Base-by-base conservation (phyloP, 2,888 invertebrate genomes). In the Ephialtes manifestator region DNA sequence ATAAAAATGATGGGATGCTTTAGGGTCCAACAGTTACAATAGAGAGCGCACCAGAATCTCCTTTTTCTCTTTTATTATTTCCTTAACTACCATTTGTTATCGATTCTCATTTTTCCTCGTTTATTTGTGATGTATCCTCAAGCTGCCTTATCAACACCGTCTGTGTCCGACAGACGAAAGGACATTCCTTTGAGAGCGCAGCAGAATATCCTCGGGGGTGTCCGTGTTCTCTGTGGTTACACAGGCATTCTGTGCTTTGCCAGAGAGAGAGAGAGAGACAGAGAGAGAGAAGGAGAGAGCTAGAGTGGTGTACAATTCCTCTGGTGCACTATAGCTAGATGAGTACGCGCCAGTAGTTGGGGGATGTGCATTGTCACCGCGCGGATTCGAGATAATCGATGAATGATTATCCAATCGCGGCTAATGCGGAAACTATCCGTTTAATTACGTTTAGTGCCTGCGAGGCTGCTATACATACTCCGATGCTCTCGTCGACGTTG, bases 381-480 rank as follows among this genome's bases (percentile, higher is more conserved):
- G 68, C 71, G 83, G 87, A 87, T 88, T 86, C 86, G 88, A 91
- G 91, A 91, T 93, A 93, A 93, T 93, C 92, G 92, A 93, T 93
- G 91, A 93, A 92, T 92, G 93, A 93, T 93, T 92, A 93, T 92
- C 93, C 93, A 93, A 93, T 93, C 93, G 92, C 91, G 92, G 91
- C 93, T 93, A 93, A 93, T 93, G 93, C 93, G 93, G 92, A 93
- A 93, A 93, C 93, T 92, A 93, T 93, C 93, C 93, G 92, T 93
- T 93, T 93, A 93, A 93, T 93, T 93, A 93, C 92, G 91, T 91
- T 91, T 92, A 92, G 90, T 92, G 90, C 90, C 90, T 90, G 81
- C 87, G 88, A 91, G 90, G 88, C 89, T 82, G 75, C 55, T 86
- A 80, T 78, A 80, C 81, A 77, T 81, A 81, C 53, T 81, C 81